Conservation (phyloP, 2,113 vertebrate genomes). For the Dicerorhinus sumatrensis region DNA sequence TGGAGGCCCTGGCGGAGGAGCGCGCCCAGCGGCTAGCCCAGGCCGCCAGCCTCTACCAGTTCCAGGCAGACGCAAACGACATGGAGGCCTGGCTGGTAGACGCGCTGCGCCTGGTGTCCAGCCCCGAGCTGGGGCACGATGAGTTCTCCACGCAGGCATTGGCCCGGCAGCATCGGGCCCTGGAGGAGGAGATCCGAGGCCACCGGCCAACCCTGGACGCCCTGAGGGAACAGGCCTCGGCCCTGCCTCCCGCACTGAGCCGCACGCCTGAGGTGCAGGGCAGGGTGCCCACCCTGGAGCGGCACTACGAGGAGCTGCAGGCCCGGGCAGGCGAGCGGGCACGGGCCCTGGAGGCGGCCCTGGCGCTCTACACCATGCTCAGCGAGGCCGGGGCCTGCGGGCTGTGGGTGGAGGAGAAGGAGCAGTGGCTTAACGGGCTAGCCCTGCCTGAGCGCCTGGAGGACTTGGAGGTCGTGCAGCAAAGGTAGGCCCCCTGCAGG, state of each 20-base stretch:
- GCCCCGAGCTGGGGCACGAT: constrained; percentile 94
- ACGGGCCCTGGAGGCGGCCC: constrained; percentile 91
- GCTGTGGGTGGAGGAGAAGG: constrained; percentile 96
- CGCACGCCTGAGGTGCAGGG: constrained; percentile 85
- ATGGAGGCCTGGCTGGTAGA: constrained; percentile 94
- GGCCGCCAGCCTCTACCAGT: constrained; percentile 92
- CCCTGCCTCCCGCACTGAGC: constrained; percentile 85
- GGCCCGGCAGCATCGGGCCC: constrained; percentile 93
- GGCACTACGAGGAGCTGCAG: constrained; percentile 91
- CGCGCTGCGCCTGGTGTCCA: constrained; percentile 92
- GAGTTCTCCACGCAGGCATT: constrained; percentile 95
- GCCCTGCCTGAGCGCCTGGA: constrained; percentile 94
- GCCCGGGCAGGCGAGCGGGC: constrained; percentile 88
- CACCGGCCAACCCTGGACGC: constrained; percentile 92
- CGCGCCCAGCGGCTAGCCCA: constrained; percentile 90
- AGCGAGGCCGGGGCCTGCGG: constrained; percentile 96
- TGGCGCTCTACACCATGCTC: constrained; percentile 94
- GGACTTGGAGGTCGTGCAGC: constrained; percentile 97
- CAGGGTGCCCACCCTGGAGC: constrained; percentile 91
- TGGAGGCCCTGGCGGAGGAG: constrained; percentile 90
- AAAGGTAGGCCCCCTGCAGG: constrained; percentile 77
- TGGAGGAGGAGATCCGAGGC: constrained; percentile 95
- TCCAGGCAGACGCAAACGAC: constrained; percentile 94
- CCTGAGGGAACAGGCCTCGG: constrained; percentile 89
- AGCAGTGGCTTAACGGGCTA: constrained; percentile 95